A percentile compares a stretch with the other conserved stretches of the same genome.
phyloP scores from a whole-genome alignment of 2,113 vertebrate species.

The Rhea pennata region DNA sequence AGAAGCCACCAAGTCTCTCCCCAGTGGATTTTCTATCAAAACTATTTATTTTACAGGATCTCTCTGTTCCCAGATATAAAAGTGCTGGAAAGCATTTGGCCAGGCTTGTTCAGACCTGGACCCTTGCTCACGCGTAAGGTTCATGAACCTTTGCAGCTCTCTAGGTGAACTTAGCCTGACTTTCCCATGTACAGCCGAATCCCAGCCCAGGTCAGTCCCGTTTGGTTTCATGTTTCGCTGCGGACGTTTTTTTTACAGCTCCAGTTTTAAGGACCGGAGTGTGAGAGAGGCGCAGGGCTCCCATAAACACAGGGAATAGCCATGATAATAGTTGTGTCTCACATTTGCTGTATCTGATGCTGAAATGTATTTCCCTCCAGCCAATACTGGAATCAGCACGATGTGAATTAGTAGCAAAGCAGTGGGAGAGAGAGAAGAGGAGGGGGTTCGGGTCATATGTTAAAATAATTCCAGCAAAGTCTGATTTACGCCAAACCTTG shows the following conservation, averaged over 20 bases:
- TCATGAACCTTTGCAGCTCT: slow-evolving; percentile 57
- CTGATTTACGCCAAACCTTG: slow-evolving; percentile 20
- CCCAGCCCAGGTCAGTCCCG: slow-evolving; percentile 5
- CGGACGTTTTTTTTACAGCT: background rate
- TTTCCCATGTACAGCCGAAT: slow-evolving; percentile 35
- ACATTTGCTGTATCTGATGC: background rate
- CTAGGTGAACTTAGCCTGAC: slow-evolving; percentile 21
- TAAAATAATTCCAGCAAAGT: slow-evolving; percentile 3
- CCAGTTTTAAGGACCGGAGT: background rate
- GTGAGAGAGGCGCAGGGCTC: background rate
- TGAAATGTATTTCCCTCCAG: background rate
- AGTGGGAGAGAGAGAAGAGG: background rate
- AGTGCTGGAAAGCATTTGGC: background rate
- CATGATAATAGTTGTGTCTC: background rate
- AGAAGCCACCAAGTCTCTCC: background rate
- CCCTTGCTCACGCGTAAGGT: background rate
- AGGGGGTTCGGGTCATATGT: background rate
- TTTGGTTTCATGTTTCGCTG: slow-evolving; percentile 35
- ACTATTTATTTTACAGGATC: slow-evolving; percentile 3
- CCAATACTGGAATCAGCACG: background rate
- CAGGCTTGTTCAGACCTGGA: background rate
- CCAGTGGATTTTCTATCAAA: background rate
- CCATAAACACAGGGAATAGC: background rate
- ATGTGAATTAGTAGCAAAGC: slow-evolving; percentile 18
- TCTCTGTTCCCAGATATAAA: slow-evolving; percentile 3